Evolutionary conservation across 1,140 invertebrate genomes (phyloP).

Genomic region (Nymphalis io): DNA sequence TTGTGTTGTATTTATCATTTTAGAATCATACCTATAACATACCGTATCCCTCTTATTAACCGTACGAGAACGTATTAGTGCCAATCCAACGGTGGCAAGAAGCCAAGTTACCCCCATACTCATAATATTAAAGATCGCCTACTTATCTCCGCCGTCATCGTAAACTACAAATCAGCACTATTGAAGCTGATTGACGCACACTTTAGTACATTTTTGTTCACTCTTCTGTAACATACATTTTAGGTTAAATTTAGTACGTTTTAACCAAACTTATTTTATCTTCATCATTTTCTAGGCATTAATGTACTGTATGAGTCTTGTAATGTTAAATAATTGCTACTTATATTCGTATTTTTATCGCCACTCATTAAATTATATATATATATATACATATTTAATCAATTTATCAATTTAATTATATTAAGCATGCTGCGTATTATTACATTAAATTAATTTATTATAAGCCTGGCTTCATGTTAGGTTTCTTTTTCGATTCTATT

Average conservation of each 20-base stretch:
- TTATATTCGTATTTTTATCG: no score
- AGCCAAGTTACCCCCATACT: conserved; percentile 46
- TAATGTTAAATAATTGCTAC: no score
- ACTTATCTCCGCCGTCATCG: conserved; percentile 54
- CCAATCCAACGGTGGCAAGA: conserved; percentile 41
- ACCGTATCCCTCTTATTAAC: conserved; percentile 32
- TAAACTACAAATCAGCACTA: conserved; percentile 55
- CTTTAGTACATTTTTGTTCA: neutral
- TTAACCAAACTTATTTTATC: neutral
- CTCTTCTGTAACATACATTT: neutral
- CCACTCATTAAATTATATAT: no score
- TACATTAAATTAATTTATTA: no score
- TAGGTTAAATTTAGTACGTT: no score
- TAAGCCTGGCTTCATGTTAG: no score
- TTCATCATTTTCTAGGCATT: no score
- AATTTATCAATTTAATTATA: no score
- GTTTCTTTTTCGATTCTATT: no score
- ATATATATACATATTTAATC: no score
- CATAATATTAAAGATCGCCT: conserved; percentile 57
- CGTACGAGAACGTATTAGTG: conserved; percentile 31
- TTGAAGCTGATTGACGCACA: conserved; percentile 26
- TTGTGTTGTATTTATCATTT: neutral
- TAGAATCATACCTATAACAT: conserved; percentile 6
- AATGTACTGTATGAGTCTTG: no score
- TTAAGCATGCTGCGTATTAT: no score